Evolutionary conservation across 2,797 vertebrate genomes (phyloP).

Genomic region (Pelochelys cantorii): DNA sequence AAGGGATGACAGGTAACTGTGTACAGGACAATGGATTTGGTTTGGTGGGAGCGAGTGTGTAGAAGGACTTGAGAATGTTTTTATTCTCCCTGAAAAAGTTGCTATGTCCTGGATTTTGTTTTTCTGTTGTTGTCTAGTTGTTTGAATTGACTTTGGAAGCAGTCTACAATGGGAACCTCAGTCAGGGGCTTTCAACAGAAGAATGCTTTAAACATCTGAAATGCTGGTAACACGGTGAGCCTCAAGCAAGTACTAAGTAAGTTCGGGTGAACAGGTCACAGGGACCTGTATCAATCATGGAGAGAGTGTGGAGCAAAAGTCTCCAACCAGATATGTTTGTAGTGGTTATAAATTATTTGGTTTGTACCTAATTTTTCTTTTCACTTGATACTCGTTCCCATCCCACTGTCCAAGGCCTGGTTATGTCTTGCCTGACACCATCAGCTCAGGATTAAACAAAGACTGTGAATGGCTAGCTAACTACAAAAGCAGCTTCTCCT

Average conservation of each 20-base stretch:
- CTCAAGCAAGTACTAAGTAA: neutral
- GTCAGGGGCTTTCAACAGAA: neutral
- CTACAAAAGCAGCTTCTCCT: no score
- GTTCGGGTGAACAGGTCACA: neutral
- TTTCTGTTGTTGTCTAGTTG: neutral
- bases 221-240: neutral
- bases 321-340: neutral
- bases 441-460: no score
- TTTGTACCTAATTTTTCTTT: neutral
- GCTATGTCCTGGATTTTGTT: neutral
- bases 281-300: neutral
- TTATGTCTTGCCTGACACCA: neutral
- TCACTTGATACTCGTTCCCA: accelerated
- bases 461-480: no score
- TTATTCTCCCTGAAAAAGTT: neutral
- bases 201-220: neutral
- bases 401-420: neutral
- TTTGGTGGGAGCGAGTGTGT: neutral
- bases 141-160: conserved; percentile 9
- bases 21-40: neutral
- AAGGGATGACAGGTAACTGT: accelerated
- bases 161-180: neutral
- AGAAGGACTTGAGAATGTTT: neutral
- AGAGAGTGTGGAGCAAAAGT: neutral
- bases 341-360: neutral